These are phyloP conservation scores for Proteles cristata DNA, from an alignment of 2,113 vertebrate species.

Conservation along the genomic window DNA sequence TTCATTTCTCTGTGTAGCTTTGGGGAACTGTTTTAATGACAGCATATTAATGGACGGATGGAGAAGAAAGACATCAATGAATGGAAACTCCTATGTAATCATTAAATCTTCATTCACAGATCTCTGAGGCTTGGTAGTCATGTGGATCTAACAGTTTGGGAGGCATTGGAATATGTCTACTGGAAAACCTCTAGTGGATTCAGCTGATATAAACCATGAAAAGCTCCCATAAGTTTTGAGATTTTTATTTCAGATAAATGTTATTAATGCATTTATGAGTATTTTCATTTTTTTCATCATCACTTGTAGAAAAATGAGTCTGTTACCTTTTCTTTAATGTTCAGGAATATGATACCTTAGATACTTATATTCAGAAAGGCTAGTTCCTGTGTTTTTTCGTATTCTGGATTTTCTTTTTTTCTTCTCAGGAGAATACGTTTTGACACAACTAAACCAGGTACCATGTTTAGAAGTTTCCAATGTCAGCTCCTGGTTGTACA, in stretches of 20 bases:
- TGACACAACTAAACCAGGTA: not conserved
- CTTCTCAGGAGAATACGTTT: not conserved
- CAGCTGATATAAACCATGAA: not conserved
- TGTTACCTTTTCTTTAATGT: constrained; percentile 25
- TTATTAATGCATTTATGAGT: constrained; percentile 11
- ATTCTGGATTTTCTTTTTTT: not conserved
- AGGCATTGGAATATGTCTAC: constrained; percentile 18
- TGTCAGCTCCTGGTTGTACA: not conserved
- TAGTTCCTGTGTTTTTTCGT: constrained; percentile 40
- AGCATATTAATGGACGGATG: not conserved
- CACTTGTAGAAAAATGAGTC: not conserved
- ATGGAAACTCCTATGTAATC: not conserved
- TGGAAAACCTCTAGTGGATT: constrained; percentile 11
- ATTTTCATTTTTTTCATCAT: constrained; percentile 15
- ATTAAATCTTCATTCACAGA: constrained; percentile 18
- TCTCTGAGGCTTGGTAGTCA: not conserved
- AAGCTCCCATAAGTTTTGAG: not conserved
- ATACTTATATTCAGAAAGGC: not conserved
- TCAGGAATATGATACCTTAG: not conserved
- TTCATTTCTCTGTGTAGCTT: not conserved
- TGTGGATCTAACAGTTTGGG: constrained; percentile 25
- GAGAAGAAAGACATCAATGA: not conserved
- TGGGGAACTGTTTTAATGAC: not conserved
- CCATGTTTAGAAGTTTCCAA: constrained; percentile 39
- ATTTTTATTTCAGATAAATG: constrained; percentile 50